Conservation (phyloP, 2,888 invertebrate genomes). For the Andrena fulva region DNA sequence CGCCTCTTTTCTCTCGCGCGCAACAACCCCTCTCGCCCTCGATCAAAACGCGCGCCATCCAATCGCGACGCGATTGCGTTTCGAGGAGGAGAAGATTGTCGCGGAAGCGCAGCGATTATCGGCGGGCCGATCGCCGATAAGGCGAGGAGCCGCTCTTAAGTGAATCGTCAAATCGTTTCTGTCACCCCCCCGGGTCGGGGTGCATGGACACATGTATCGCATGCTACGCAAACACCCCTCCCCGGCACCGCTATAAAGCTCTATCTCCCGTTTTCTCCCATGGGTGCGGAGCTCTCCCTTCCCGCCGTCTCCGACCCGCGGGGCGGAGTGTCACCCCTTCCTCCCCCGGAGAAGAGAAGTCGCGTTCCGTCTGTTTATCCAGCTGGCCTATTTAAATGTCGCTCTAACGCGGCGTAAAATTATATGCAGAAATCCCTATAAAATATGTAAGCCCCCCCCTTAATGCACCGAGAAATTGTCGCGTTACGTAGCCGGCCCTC, state of each 20-base stretch:
- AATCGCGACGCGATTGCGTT: constrained; percentile 50
- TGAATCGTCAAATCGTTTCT: constrained; percentile 82
- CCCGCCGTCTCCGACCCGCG: constrained; percentile 58
- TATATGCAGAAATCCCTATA: constrained; percentile 84
- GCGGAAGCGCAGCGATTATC: constrained; percentile 61
- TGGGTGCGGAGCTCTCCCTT: constrained; percentile 53
- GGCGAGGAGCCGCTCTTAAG: constrained; percentile 78
- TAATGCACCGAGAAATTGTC: constrained; percentile 84
- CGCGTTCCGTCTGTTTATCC: constrained; percentile 81
- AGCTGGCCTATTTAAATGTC: constrained; percentile 84
- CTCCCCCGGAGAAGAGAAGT: constrained; percentile 15
- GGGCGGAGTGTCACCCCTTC: constrained; percentile 22
- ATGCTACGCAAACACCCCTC: constrained; percentile 81
- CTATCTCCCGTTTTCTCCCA: constrained; percentile 68
- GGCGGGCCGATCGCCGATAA: constrained; percentile 67
- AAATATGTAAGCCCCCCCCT: constrained; percentile 82
- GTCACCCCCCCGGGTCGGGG: constrained; percentile 64
- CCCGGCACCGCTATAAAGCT: constrained; percentile 56
- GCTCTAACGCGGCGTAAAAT: constrained; percentile 84
- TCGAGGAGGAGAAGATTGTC: constrained; percentile 57
- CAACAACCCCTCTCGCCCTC: neutral
- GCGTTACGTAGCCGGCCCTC: constrained; percentile 74
- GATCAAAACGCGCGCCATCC: constrained; percentile 2
- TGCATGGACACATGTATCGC: constrained; percentile 82
- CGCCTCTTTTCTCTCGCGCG: neutral